A percentile compares a stretch with the other conserved stretches of the same genome.
Conservation (phyloP, 1,140 invertebrate genomes). For the Dendrolimus kikuchii region DNA sequence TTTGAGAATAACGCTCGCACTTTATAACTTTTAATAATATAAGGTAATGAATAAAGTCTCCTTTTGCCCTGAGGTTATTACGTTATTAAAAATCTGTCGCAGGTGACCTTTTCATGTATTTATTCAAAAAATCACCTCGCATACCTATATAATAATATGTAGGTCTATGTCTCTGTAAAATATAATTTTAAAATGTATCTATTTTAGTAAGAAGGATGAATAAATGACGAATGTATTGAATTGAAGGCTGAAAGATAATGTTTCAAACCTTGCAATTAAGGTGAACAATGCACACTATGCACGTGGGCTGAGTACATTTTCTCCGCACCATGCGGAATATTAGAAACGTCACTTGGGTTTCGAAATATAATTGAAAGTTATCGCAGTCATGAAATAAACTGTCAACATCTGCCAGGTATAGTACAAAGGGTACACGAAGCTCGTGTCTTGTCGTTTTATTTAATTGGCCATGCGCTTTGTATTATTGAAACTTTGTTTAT, state of each 20-base stretch:
- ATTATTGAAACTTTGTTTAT: slow-evolving; percentile 9
- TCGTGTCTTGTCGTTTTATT: slow-evolving; percentile 37
- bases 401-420: slow-evolving; percentile 28
- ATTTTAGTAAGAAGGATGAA: too few species aligned
- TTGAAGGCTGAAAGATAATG: too few species aligned
- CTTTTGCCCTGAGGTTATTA: background rate
- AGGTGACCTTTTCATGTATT: too few species aligned
- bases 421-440: slow-evolving; percentile 22
- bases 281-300: slow-evolving; percentile 4
- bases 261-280: too few species aligned
- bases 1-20: slow-evolving; percentile 36
- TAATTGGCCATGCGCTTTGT: slow-evolving; percentile 48
- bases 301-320: slow-evolving; percentile 17
- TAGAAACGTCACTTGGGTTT: slow-evolving; percentile 16
- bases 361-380: slow-evolving; percentile 39
- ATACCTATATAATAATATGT: too few species aligned
- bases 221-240: too few species aligned
- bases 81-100: too few species aligned
- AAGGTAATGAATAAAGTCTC: background rate
- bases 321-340: slow-evolving; percentile 15
- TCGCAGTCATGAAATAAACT: slow-evolving; percentile 35
- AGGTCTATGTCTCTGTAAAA: too few species aligned
- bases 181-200: too few species aligned
- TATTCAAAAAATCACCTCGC: too few species aligned
- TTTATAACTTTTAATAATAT: slow-evolving; percentile 12